Evolutionary conservation across 2,113 vertebrate species (phyloP), one percentile per base, ranked within the genome.

Genomic region (Odocoileus hemionus): DNA sequence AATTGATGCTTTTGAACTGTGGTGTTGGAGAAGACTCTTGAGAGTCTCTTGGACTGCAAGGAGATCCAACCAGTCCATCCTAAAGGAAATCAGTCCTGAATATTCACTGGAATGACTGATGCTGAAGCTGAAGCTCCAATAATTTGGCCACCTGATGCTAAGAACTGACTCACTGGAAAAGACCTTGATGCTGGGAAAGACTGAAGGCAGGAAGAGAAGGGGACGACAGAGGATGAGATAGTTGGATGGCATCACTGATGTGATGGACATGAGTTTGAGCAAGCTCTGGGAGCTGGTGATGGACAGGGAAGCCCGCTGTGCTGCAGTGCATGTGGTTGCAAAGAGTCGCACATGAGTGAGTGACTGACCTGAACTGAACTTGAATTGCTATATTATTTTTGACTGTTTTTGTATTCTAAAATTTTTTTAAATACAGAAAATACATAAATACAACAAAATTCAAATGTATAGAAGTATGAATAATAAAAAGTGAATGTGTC

Each of bases 401-500:
- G 45, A 17, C 19, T 70, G 1, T 33, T 74, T 90, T 96, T 97
- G 36, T 91, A 86, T 74, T 92, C 74, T 82, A 87, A n/a, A 70
- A 28, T 93, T 19, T 50, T 96, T 94, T 90, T 39, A 7, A 83
- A 83, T 39, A 52, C 1, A 87, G 64, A 57, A 87, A 94, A 94
- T 74, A 58, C 9, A 89, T 50, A 33, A 86, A 54, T 67, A 79
- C 47, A 89, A 52, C 79, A 94, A 86, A 94, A 94, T 96, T 92
- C 14, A 95, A 87, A 43, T 5, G 23, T 74, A 33, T 15, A 79
- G 45, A 86, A 67, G 10, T 94, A 36, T 82, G n/a, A 95, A 52
- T 74, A 80, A 23, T 89, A 76, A 94, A 94, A 95, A 95, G 5
- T 47, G 21, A 78, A 39, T 5, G 0, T 96, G 86, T 83, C 39